Conservation (phyloP, 2,797 vertebrate genomes). For the Alcedo quadribrachys region DNA sequence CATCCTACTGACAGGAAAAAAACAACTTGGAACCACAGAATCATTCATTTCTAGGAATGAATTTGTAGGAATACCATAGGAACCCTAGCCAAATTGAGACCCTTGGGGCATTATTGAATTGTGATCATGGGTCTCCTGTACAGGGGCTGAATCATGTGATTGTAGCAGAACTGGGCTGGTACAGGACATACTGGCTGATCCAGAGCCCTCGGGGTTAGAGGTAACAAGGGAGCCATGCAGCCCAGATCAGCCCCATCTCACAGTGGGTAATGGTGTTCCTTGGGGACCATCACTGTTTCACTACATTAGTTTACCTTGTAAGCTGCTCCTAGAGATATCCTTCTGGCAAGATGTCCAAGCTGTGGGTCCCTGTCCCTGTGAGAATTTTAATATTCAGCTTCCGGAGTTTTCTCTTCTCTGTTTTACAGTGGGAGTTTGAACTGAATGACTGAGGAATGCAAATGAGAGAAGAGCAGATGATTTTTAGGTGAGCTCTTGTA, state of each 20-base stretch:
- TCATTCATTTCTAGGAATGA: no score
- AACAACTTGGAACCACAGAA: neutral
- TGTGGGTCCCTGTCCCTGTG: neutral
- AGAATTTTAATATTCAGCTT: neutral
- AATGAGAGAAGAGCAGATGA: neutral
- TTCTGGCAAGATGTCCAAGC: neutral
- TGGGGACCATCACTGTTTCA: rapidly evolving
- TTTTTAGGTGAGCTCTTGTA: neutral
- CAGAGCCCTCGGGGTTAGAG: rapidly evolving
- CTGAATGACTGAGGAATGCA: neutral
- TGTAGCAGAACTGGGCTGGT: neutral
- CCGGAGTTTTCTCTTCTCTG: neutral
- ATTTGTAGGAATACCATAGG: neutral
- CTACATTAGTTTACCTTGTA: neutral
- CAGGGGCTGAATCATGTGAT: neutral
- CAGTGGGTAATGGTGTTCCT: rapidly evolving
- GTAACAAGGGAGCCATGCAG: rapidly evolving
- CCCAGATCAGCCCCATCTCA: neutral
- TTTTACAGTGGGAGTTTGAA: neutral
- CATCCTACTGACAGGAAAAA: neutral
- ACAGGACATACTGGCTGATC: neutral
- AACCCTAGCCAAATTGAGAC: neutral
- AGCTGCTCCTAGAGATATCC: neutral
- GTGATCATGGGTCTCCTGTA: rapidly evolving
- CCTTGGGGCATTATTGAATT: neutral